A percentile compares a stretch with the other conserved stretches of the same genome.
phyloP scores from a whole-genome alignment of 2,888 invertebrate genomes.

The Protodeltote pygarga region DNA sequence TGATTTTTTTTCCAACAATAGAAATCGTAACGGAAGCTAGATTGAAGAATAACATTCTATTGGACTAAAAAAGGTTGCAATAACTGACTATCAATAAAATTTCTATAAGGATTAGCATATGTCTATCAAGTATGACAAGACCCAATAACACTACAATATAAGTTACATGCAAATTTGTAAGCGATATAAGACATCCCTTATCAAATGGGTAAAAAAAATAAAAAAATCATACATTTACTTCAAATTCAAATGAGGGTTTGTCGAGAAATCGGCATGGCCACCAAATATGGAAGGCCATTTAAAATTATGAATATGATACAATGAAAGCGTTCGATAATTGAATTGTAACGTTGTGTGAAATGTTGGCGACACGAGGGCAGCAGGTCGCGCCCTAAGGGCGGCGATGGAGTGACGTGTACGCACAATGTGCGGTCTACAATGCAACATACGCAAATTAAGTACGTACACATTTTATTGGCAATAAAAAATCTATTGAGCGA shows the following conservation, averaged over 20 bases:
- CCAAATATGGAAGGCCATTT: conserved; percentile 70
- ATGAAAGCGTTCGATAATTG: conserved; percentile 72
- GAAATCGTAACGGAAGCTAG: conserved; percentile 74
- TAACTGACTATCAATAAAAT: conserved; percentile 63
- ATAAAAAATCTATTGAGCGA: conserved; percentile 81
- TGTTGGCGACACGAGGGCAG: conserved; percentile 74
- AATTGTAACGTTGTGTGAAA: conserved; percentile 74
- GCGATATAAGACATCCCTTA: conserved; percentile 65
- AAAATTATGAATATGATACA: conserved; percentile 73
- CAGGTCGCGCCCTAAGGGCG: conserved; percentile 80
- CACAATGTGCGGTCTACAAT: conserved; percentile 79
- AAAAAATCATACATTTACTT: conserved; percentile 64
- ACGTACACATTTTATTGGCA: conserved; percentile 82
- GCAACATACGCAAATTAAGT: conserved; percentile 84
- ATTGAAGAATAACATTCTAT: conserved; percentile 83
- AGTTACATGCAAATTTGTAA: conserved; percentile 79
- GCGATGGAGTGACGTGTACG: conserved; percentile 60
- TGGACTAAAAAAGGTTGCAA: conserved; percentile 60
- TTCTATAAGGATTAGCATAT: conserved; percentile 77
- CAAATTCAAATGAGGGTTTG: conserved; percentile 75
- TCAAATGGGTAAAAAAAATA: conserved; percentile 43
- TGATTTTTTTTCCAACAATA: conserved; percentile 75
- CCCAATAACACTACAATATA: conserved; percentile 74
- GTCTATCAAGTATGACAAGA: conserved; percentile 82
- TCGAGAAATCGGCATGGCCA: conserved; percentile 72